These are phyloP conservation scores for Drosophila nikananu DNA, from an alignment of 1,140 invertebrate species.

Conservation along the genomic window DNA sequence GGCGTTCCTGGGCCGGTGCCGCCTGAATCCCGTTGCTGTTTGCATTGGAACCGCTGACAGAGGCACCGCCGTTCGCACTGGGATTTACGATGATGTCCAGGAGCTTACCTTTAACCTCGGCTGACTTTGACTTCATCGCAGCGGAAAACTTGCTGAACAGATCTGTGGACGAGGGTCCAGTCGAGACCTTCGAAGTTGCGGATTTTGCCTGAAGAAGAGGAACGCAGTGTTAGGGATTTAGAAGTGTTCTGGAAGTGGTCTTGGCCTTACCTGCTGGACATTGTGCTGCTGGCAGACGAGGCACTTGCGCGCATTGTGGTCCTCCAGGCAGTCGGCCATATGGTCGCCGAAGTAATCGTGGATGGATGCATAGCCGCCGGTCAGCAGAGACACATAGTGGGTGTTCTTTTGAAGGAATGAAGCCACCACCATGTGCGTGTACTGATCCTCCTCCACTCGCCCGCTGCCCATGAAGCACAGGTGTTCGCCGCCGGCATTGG, in stretches of 20 bases:
- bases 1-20: conserved; percentile 88
- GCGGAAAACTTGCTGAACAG: conserved; percentile 92
- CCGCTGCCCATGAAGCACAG: conserved; percentile 99
- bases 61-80: conserved; percentile 78
- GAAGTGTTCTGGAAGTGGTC: no score
- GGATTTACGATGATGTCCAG: conserved; percentile 97
- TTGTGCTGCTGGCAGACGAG: conserved; percentile 89
- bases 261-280: conserved; percentile 49
- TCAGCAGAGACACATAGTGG: conserved; percentile 95
- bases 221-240: neutral
- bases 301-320: conserved; percentile 92
- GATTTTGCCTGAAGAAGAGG: conserved; percentile 43
- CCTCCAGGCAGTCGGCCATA: conserved; percentile 91
- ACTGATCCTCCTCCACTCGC: conserved; percentile 97
- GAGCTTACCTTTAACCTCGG: conserved; percentile 96
- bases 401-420: conserved; percentile 98
- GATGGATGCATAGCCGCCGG: conserved; percentile 96
- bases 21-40: conserved; percentile 62
- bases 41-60: conserved; percentile 18
- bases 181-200: conserved; percentile 33
- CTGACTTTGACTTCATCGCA: conserved; percentile 95
- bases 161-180: conserved; percentile 87
- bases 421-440: conserved; percentile 99
- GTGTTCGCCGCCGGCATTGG: conserved; percentile 97
- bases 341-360: conserved; percentile 94